These are phyloP conservation scores for Somateria mollissima DNA, from an alignment of 2,797 vertebrate species.

Conservation along the genomic window DNA sequence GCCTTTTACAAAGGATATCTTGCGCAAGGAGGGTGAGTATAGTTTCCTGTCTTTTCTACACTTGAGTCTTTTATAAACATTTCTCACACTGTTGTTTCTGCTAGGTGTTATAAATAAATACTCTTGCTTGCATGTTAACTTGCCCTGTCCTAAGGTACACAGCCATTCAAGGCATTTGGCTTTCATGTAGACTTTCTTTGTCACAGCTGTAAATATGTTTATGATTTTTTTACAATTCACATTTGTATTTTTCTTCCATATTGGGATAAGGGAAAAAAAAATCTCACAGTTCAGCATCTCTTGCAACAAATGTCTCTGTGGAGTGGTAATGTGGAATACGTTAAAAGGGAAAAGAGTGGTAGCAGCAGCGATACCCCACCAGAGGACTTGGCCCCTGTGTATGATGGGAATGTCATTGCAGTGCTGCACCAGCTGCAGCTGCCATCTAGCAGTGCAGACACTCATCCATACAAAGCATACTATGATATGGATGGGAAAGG, in stretches of 20 bases:
- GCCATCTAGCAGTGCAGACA: not conserved
- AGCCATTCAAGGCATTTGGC: not conserved
- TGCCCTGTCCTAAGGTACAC: too few relatives aligned
- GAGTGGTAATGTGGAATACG: not conserved
- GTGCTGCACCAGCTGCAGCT: fast-evolving
- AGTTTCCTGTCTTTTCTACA: not conserved
- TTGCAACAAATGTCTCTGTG: too few relatives aligned
- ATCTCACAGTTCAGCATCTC: not conserved
- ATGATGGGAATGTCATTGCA: not conserved
- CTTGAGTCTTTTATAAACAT: not conserved
- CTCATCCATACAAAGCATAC: too few relatives aligned
- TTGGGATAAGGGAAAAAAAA: not conserved
- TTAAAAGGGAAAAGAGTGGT: not conserved
- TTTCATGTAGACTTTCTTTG: not conserved
- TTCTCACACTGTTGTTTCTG: not conserved
- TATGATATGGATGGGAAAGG: not conserved
- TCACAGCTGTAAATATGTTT: not conserved
- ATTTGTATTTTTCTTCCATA: not conserved
- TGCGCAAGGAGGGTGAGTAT: not conserved
- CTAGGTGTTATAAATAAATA: not conserved
- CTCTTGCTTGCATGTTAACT: not conserved
- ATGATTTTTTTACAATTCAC: not conserved
- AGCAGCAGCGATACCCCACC: not conserved
- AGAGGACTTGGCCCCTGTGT: too few relatives aligned
- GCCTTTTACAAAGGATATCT: not conserved